Percentiles rank a stretch among this genome's conserved stretches.
phyloP scores from a whole-genome alignment of 2,113 vertebrate species.

The Choloepus hoffmanni region DNA sequence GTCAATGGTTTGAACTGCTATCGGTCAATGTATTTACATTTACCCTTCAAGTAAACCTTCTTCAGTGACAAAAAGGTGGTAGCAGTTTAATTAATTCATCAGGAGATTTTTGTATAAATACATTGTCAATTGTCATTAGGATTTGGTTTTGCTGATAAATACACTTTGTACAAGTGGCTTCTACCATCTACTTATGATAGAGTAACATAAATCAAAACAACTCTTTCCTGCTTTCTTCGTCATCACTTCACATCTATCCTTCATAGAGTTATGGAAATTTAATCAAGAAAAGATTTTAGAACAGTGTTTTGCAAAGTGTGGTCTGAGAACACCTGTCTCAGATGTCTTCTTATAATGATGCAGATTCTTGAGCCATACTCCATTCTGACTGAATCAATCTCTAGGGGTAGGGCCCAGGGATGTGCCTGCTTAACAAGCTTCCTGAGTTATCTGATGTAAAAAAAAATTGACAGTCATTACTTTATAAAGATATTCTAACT shows the following conservation, averaged over 20 bases:
- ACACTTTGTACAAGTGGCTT: background rate
- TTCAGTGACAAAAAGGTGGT: background rate
- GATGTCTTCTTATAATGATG: background rate
- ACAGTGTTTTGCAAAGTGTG: background rate
- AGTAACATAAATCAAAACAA: constrained; percentile 25
- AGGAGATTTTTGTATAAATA: constrained; percentile 37
- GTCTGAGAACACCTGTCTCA: background rate
- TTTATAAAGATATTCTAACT: background rate
- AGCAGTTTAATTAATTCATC: background rate
- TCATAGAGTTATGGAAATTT: background rate
- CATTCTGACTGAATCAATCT: background rate
- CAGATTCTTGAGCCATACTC: background rate
- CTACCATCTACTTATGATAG: constrained; percentile 5
- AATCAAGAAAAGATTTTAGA: constrained; percentile 39
- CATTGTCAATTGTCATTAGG: background rate
- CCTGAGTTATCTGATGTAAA: background rate
- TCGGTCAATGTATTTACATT: constrained; percentile 29
- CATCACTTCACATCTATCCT: background rate
- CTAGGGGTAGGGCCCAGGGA: background rate
- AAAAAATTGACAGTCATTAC: background rate
- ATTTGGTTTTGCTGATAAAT: background rate
- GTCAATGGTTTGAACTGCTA: background rate
- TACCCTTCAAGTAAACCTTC: background rate
- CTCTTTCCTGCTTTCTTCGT: background rate
- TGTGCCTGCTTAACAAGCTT: background rate